phyloP scores from a whole-genome alignment of 2,888 invertebrate species.

The Eupeodes latifasciatus region DNA sequence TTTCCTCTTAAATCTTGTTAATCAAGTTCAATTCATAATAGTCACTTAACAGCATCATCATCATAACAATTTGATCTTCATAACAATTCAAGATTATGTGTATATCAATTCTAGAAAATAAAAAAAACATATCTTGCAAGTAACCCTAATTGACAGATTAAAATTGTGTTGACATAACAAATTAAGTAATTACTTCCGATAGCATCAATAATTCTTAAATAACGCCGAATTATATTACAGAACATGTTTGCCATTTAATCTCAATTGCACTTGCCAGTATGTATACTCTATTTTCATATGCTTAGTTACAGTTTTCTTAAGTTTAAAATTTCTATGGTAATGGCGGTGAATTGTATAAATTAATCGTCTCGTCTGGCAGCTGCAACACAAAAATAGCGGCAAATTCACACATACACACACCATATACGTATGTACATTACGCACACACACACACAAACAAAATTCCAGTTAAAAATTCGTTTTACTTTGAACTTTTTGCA shows the following conservation, averaged over 20 bases:
- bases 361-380: constrained; percentile 65
- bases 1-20: too few species aligned
- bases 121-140: constrained; percentile 13
- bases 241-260: constrained; percentile 41
- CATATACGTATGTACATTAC: too few species aligned
- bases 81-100: too few species aligned
- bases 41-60: too few species aligned
- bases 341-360: constrained; percentile 32
- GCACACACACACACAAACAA: constrained; percentile 1
- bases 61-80: too few species aligned
- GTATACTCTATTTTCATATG: background rate
- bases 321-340: constrained; percentile 33
- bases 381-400: constrained; percentile 23
- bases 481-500: constrained; percentile 71
- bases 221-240: constrained; percentile 60
- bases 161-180: constrained; percentile 35
- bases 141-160: background rate
- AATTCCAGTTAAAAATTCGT: constrained; percentile 75
- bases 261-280: background rate
- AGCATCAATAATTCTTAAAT: constrained; percentile 41
- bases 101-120: background rate
- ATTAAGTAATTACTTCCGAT: constrained; percentile 74
- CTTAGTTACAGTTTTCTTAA: constrained; percentile 6
- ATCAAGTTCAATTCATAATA: too few species aligned
- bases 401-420: constrained; percentile 1